These are phyloP conservation scores for Antheraea mylitta DNA, from an alignment of 1,140 invertebrate species.

Conservation along the genomic window DNA sequence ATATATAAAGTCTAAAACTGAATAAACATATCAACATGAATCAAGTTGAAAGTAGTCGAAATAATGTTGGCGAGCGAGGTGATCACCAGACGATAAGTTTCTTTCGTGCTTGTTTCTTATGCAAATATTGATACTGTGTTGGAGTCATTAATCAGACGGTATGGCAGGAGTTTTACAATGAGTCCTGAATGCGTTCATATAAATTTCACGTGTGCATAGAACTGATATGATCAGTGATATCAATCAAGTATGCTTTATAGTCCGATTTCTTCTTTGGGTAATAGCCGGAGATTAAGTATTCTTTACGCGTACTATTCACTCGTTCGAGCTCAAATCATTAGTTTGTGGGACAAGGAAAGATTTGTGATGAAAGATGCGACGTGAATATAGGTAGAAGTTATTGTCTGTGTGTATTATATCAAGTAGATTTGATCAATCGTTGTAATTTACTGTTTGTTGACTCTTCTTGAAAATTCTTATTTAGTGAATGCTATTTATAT, in stretches of 20 bases:
- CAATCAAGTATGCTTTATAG: slow-evolving; percentile 41
- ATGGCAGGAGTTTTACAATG: slow-evolving; percentile 48
- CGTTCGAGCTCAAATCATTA: no score
- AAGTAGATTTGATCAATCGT: neutral
- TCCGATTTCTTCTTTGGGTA: slow-evolving; percentile 11
- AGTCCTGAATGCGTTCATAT: slow-evolving; percentile 44
- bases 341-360: slow-evolving; percentile 1
- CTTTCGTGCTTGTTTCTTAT: slow-evolving; percentile 73
- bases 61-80: slow-evolving; percentile 54
- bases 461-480: no score
- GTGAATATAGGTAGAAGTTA: neutral
- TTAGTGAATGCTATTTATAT: no score
- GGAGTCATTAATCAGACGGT: slow-evolving; percentile 69
- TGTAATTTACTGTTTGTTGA: no score
- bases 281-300: slow-evolving; percentile 9
- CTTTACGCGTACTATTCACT: neutral
- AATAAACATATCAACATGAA: slow-evolving; percentile 25
- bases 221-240: slow-evolving; percentile 28
- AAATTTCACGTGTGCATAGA: slow-evolving; percentile 51
- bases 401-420: neutral
- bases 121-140: slow-evolving; percentile 75
- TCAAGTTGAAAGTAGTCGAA: slow-evolving; percentile 57
- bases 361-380: neutral
- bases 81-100: slow-evolving; percentile 65
- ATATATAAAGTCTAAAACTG: neutral